Evolutionary conservation across 1,140 invertebrate genomes (phyloP).

Genomic region (Drosophila santomea): DNA sequence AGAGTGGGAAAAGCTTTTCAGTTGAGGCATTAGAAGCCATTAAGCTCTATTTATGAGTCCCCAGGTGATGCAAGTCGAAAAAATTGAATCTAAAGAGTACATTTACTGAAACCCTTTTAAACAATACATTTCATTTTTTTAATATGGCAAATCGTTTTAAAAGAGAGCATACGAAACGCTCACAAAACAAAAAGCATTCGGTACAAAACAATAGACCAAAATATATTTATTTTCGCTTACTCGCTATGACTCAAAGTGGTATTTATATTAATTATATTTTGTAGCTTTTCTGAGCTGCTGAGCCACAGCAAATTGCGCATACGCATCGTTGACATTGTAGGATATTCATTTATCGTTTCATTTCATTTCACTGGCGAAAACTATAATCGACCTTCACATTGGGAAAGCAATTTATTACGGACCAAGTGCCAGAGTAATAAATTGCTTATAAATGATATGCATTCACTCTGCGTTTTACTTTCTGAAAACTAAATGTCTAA

Average conservation of each 20-base stretch:
- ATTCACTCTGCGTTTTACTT: slow-evolving; percentile 13
- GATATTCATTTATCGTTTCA: slow-evolving; percentile 35
- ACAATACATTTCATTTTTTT: slow-evolving; percentile 8
- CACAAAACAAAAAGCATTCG: neutral
- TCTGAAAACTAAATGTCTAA: slow-evolving; percentile 11
- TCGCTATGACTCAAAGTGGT: slow-evolving; percentile 47
- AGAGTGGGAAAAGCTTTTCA: slow-evolving; percentile 57
- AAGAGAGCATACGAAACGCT: slow-evolving; percentile 5
- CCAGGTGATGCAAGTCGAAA: slow-evolving; percentile 2
- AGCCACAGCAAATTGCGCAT: slow-evolving; percentile 56
- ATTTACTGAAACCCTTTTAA: too few species aligned
- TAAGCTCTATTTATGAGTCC: slow-evolving; percentile 49
- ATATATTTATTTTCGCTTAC: slow-evolving; percentile 33
- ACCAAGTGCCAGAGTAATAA: slow-evolving; percentile 37
- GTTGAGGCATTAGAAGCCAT: slow-evolving; percentile 42
- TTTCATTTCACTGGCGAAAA: slow-evolving; percentile 56
- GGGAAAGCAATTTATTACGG: slow-evolving; percentile 31
- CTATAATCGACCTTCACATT: slow-evolving; percentile 32
- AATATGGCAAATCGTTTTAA: neutral
- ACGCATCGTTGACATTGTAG: slow-evolving; percentile 61
- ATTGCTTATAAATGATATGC: slow-evolving; percentile 38
- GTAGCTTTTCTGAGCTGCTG: slow-evolving; percentile 6
- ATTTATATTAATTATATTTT: slow-evolving; percentile 36
- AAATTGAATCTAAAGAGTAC: neutral
- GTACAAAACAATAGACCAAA: slow-evolving; percentile 14